Percentiles rank a stretch among this genome's conserved stretches.
These are phyloP conservation scores for Paracyclopina nana DNA, from an alignment of 1,140 invertebrate species.

Conservation along the genomic window DNA sequence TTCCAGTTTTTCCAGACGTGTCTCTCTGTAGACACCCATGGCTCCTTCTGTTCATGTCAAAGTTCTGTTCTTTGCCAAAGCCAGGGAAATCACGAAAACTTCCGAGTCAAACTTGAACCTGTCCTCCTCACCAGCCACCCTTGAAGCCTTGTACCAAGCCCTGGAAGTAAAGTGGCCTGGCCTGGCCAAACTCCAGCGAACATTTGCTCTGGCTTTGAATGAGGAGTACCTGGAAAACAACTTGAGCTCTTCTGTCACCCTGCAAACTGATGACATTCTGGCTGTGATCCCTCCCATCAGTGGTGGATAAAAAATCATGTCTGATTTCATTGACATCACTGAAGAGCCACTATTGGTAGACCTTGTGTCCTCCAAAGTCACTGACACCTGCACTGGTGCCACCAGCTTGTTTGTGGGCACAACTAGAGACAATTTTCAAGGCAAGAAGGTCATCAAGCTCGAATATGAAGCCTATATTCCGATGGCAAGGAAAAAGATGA, in stretches of 20 bases:
- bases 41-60: no score
- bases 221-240: not conserved
- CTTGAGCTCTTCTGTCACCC: not conserved
- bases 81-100: not conserved
- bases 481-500: constrained; percentile 71
- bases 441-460: constrained; percentile 52
- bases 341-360: constrained; percentile 44
- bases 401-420: constrained; percentile 74
- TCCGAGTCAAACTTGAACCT: not conserved
- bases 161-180: not conserved
- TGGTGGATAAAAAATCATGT: constrained; percentile 39
- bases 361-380: constrained; percentile 41
- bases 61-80: constrained; percentile 1
- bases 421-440: constrained; percentile 70
- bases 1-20: no score
- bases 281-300: constrained; percentile 49
- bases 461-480: constrained; percentile 82
- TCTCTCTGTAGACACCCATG: no score
- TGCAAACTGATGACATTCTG: not conserved
- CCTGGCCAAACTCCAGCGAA: not conserved
- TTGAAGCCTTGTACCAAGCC: not conserved
- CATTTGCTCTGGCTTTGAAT: not conserved
- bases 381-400: constrained; percentile 56
- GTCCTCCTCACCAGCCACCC: not conserved
- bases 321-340: constrained; percentile 40